Conservation (phyloP, 2,797 vertebrate genomes). For the Echeneis naucrates region DNA sequence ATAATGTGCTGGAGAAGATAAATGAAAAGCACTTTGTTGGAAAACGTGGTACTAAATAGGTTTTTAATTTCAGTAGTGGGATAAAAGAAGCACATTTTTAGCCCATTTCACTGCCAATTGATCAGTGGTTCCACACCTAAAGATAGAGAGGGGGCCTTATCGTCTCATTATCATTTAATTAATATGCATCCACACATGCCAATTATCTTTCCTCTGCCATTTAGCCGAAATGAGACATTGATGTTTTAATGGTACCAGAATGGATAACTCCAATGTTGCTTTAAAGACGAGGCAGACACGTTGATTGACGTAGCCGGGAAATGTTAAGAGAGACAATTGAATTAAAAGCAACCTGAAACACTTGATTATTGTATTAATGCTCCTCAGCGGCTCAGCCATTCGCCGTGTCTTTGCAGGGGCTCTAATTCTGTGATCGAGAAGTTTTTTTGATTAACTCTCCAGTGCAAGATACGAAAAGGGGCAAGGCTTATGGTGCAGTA, state of each 20-base stretch:
- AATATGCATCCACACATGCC: slow-evolving; percentile 93
- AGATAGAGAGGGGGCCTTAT: slow-evolving; percentile 87
- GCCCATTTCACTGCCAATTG: slow-evolving; percentile 87
- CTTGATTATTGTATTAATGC: slow-evolving; percentile 70
- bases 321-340: slow-evolving; percentile 78
- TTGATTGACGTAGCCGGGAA: slow-evolving; percentile 75
- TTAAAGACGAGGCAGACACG: slow-evolving; percentile 84
- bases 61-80: slow-evolving; percentile 91
- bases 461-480: slow-evolving; percentile 55
- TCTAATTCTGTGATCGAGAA: slow-evolving; percentile 38
- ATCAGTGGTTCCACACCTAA: slow-evolving; percentile 89
- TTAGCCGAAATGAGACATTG: slow-evolving; percentile 90
- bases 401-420: slow-evolving; percentile 23
- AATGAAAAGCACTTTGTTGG: slow-evolving; percentile 93
- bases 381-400: slow-evolving; percentile 33
- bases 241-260: slow-evolving; percentile 90
- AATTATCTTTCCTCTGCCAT: slow-evolving; percentile 91
- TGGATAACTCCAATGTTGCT: slow-evolving; percentile 82
- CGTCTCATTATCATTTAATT: slow-evolving; percentile 96
- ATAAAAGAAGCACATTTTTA: slow-evolving; percentile 85
- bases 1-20: slow-evolving; percentile 89
- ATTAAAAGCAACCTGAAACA: slow-evolving; percentile 72
- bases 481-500: slow-evolving; percentile 41
- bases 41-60: slow-evolving; percentile 89
- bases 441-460: slow-evolving; percentile 49